These are phyloP conservation scores for Syngnathoides biaculeatus DNA, from an alignment of 2,113 vertebrate genomes.

Conservation along the genomic window DNA sequence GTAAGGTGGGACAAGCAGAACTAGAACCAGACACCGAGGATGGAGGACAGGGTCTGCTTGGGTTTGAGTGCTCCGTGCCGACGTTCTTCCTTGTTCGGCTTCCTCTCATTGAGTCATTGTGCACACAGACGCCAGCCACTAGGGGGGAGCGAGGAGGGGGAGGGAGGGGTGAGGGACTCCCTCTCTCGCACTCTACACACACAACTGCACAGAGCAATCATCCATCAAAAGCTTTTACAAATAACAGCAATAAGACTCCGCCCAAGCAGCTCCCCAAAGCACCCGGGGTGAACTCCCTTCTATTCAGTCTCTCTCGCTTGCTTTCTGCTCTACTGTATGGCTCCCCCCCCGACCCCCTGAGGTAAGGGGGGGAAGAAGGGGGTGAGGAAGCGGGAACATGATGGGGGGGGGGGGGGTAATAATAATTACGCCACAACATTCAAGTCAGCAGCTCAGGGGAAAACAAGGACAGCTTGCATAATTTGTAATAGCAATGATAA, in stretches of 20 bases:
- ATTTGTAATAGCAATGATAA: neutral
- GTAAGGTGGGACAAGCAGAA: slow-evolving; percentile 27
- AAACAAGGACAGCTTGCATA: slow-evolving; percentile 4
- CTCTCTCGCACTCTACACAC: slow-evolving; percentile 46
- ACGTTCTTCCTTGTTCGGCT: slow-evolving; percentile 24
- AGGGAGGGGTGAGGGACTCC: slow-evolving; percentile 48
- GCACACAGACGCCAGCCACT: slow-evolving; percentile 61
- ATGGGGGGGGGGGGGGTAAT: slow-evolving; percentile 19
- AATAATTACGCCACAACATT: slow-evolving; percentile 36
- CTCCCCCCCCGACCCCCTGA: slow-evolving; percentile 25
- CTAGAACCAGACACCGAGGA: slow-evolving; percentile 13
- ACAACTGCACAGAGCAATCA: slow-evolving; percentile 69
- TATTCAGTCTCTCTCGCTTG: slow-evolving; percentile 44
- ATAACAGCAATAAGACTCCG: slow-evolving; percentile 73
- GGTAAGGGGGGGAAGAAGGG: slow-evolving; percentile 8
- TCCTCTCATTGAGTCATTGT: slow-evolving; percentile 66
- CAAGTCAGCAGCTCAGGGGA: slow-evolving; percentile 15
- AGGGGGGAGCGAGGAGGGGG: slow-evolving; percentile 22
- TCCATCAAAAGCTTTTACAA: slow-evolving; percentile 81
- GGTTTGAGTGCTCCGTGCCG: slow-evolving; percentile 30
- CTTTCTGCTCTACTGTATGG: slow-evolving; percentile 13
- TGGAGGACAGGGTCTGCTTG: slow-evolving; percentile 21
- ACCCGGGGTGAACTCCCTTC: slow-evolving; percentile 63
- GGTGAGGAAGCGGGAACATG: neutral
- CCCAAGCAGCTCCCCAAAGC: slow-evolving; percentile 15